Base-by-base conservation (phyloP, 2,113 vertebrate species). In the Charadrius vociferus region DNA sequence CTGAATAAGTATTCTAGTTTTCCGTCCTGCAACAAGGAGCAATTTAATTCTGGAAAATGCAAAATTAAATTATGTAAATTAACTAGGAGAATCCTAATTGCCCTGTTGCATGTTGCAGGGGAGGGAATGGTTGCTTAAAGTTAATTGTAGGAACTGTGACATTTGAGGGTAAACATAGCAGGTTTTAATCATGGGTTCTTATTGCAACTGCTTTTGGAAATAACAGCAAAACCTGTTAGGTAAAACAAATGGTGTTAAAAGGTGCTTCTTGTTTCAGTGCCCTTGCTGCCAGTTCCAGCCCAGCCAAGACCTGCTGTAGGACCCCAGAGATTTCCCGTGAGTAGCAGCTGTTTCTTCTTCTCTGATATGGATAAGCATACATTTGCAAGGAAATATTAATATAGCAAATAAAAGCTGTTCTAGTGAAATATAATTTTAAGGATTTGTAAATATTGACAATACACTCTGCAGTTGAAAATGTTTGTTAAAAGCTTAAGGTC, bases 311-410 rank as follows among this genome's bases (percentile, higher is more conserved):
- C 99, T 97, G 98, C 99, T 73, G 98, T 99, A 95, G 98, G 99
- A 98, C 99, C 99, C 98, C 99, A 99, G 98, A 99, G 99, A 98
- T 99, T 99, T 98, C 99, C 99, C 39, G 99, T 99, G 98, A 99
- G 99, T 99, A 99, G 98, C 98, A 98, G 98, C 98, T 98, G 98
- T 97, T 98, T 97, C 97, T 98, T 97, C 96, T 98, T 95, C 94
- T 87, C 68, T 89, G 96, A 97, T 97, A 98, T 97, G 91, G 98
- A 97, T 97, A 95, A 98, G 97, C 95, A 97, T 95, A 97, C 98
- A 97, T 96, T 98, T 97, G 95, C 92, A 97, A 97, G 96, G 98
- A 98, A 98, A 97, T 98, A 98, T 98, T 98, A 98, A 98, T 98
- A 98, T 43, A 96, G 97, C 97, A 98, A 98, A 98, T 98, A 98